Percentiles rank a stretch among this genome's conserved stretches.
Conservation (phyloP, 2,113 vertebrate genomes). For the Salminus brasiliensis region DNA sequence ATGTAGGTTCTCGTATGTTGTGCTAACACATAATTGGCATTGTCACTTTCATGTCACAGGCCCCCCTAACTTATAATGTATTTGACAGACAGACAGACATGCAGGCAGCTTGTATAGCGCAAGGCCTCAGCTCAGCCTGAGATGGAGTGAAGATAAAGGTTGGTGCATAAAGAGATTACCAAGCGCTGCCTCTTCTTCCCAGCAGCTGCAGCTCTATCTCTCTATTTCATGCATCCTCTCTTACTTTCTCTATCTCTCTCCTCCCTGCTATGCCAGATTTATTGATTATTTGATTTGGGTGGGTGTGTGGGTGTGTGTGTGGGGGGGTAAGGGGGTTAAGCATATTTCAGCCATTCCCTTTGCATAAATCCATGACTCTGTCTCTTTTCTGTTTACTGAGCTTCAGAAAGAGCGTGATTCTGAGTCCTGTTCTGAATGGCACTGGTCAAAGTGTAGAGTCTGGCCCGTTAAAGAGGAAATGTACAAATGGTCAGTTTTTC, state of each 20-base stretch:
- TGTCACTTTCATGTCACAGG: background rate
- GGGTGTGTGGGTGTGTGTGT: no score
- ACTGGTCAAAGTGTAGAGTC: background rate
- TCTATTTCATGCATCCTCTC: background rate
- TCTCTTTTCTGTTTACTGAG: background rate
- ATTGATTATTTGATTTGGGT: constrained; percentile 39
- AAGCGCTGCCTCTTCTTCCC: background rate
- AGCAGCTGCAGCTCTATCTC: background rate
- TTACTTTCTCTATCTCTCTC: background rate
- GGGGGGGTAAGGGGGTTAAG: no score
- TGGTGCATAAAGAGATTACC: constrained; percentile 3
- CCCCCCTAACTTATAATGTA: background rate
- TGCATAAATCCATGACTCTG: background rate
- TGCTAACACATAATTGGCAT: background rate
- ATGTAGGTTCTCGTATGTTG: no score
- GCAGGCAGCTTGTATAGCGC: background rate
- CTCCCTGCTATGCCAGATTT: background rate
- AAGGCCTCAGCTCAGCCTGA: background rate
- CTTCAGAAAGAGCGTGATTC: background rate
- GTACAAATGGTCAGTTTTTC: no score
- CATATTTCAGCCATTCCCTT: constrained; percentile 16
- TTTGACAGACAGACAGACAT: no score
- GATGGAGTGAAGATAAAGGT: background rate
- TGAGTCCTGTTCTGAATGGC: background rate
- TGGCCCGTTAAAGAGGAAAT: background rate